Percentiles rank a stretch among this genome's conserved stretches.
These are phyloP conservation scores for Mastomys natalensis DNA, from an alignment of 2,113 vertebrate species.

Conservation along the genomic window DNA sequence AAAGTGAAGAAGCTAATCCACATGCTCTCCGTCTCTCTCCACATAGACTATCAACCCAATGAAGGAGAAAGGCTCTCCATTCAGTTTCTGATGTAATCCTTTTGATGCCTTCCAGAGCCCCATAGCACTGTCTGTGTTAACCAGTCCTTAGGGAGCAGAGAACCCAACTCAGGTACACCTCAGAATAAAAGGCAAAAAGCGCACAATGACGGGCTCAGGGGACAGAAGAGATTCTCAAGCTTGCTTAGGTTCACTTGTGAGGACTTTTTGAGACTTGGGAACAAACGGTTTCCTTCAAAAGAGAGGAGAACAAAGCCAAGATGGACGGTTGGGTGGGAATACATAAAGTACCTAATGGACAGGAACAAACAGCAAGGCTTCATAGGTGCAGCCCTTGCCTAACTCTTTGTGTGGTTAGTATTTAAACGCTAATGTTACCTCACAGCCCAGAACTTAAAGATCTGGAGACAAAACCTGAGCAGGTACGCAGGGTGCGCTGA, in stretches of 20 bases:
- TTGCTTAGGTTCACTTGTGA: slow-evolving; percentile 31
- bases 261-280: slow-evolving; percentile 20
- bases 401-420: slow-evolving; percentile 49
- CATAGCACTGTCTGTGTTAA: slow-evolving; percentile 5
- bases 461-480: slow-evolving; percentile 63
- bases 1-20: not conserved
- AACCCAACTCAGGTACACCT: slow-evolving; percentile 34
- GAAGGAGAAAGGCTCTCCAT: slow-evolving; percentile 21
- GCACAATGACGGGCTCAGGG: not conserved
- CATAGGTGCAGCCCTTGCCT: slow-evolving; percentile 12
- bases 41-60: not conserved
- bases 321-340: not conserved
- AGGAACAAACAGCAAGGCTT: slow-evolving; percentile 60
- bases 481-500: slow-evolving; percentile 66
- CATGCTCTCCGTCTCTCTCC: not conserved
- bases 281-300: slow-evolving; percentile 67
- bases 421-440: slow-evolving; percentile 68
- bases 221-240: slow-evolving; percentile 18
- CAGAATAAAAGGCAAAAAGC: slow-evolving; percentile 47
- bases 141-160: slow-evolving; percentile 32
- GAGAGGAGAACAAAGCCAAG: slow-evolving; percentile 65
- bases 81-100: slow-evolving; percentile 22
- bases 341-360: slow-evolving; percentile 4
- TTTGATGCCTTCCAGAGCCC: not conserved
- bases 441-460: slow-evolving; percentile 61